Base-by-base conservation (phyloP, 1,140 invertebrate species). In the Hormaphis cornu region DNA sequence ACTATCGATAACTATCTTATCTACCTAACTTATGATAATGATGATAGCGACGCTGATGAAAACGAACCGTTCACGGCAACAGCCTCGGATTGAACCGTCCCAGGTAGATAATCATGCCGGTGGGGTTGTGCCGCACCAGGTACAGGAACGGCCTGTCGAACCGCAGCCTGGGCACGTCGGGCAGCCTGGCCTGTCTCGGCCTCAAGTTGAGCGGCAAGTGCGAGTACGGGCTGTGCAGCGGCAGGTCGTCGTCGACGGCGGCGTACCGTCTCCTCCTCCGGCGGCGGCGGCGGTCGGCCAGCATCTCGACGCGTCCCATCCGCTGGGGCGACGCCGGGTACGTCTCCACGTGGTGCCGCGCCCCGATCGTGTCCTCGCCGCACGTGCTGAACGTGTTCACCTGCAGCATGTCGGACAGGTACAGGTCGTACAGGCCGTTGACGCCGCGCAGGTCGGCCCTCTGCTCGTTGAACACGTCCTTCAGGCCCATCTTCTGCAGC, bases 131-230 rank as follows among this genome's bases (percentile, higher is more conserved):
- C 75, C 90, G 82, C 14, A 91, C 87, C 72, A 91, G 88, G 76
- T 89, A 93, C 5, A 93, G 79, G 80, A 93, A 93, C 1, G 90
- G 90, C 75, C 89, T 82, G 72, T 93, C 89, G 74, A 91, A 87
- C 74, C 88, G 85, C 71, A 93, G 81, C 75, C 89, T 81, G 2
- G 86, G 85, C 26, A 84, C 83, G 48, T 89, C 84, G 0, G 86
- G 85, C 0, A 85, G 74, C 48, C 88, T 82, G 0, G 86, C 86
- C 75, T 90, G 87, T 72, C 87, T 78, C 8, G 86, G 86, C 35
- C 86, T 78, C 28, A 87, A 76, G 30, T 85, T 84, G 30, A 88
- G 75, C 3, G 86, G 87, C 72, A 88, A 16, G 28, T 71, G 58
- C 16, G 63, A 59, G 26, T 73, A 71, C 18, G 66, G 42, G 26